Percentiles rank a stretch among this genome's conserved stretches.
Conservation (phyloP, 2,797 vertebrate genomes). For the Epinephelus malabaricus region DNA sequence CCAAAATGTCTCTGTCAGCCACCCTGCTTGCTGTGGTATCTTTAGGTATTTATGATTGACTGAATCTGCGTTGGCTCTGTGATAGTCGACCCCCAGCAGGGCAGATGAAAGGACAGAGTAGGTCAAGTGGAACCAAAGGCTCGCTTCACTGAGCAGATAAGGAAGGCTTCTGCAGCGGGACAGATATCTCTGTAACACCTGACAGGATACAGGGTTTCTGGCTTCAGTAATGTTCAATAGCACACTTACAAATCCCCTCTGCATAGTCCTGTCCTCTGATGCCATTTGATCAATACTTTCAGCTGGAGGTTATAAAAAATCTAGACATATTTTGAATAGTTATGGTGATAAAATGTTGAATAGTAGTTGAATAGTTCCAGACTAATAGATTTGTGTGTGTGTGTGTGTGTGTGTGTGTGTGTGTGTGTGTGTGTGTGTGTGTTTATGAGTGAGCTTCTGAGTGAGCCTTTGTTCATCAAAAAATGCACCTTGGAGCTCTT, state of each 20-base stretch:
- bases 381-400: neutral
- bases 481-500: conserved; percentile 37
- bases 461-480: neutral
- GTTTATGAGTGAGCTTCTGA: no score
- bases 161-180: conserved; percentile 40
- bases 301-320: neutral
- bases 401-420: no score
- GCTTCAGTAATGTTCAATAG: neutral
- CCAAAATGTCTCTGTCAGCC: conserved; percentile 1
- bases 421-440: no score
- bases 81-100: conserved; percentile 35
- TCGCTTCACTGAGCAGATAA: conserved; percentile 62
- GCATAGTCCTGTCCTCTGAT: conserved; percentile 1
- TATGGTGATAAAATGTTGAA: neutral
- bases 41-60: conserved; percentile 51
- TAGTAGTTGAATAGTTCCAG: neutral
- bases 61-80: conserved; percentile 30
- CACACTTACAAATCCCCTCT: neutral
- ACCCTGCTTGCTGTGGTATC: conserved; percentile 7
- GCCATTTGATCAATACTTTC: neutral
- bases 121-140: conserved; percentile 65
- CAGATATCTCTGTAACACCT: conserved; percentile 57
- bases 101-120: conserved; percentile 55
- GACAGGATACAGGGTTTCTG: conserved; percentile 56
- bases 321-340: neutral